These are phyloP conservation scores for Dicaeum eximium DNA, from an alignment of 2,113 vertebrate species.

Conservation along the genomic window DNA sequence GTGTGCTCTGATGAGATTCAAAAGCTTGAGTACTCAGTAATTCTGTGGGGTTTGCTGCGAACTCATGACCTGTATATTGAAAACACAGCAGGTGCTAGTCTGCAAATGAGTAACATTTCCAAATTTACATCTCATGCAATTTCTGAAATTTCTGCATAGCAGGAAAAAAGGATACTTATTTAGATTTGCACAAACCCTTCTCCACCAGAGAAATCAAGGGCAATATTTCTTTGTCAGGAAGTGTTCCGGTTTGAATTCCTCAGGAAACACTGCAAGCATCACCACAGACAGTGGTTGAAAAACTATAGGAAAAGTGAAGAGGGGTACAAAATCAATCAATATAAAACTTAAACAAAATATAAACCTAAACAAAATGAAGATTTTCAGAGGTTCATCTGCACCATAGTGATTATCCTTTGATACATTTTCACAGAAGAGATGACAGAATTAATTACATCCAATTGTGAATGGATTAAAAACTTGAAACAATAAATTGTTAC, in stretches of 20 bases:
- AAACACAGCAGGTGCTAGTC: neutral
- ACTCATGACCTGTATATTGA: neutral
- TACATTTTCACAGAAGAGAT: neutral
- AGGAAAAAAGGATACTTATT: neutral
- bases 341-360: constrained; percentile 31
- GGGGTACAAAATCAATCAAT: neutral
- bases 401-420: neutral
- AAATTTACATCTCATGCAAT: neutral
- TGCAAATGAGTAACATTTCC: neutral
- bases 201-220: neutral
- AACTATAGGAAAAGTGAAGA: neutral
- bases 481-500: neutral
- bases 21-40: neutral
- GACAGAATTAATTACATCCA: neutral
- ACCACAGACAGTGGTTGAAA: neutral
- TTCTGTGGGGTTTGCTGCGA: neutral
- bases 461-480: neutral
- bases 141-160: neutral
- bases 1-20: neutral
- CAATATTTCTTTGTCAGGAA: neutral
- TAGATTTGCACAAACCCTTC: neutral
- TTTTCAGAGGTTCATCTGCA: constrained; percentile 10
- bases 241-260: neutral
- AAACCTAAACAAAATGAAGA: constrained; percentile 35
- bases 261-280: neutral